Base-by-base conservation (phyloP, 1,140 invertebrate species). In the Harlomillsia oculata region DNA sequence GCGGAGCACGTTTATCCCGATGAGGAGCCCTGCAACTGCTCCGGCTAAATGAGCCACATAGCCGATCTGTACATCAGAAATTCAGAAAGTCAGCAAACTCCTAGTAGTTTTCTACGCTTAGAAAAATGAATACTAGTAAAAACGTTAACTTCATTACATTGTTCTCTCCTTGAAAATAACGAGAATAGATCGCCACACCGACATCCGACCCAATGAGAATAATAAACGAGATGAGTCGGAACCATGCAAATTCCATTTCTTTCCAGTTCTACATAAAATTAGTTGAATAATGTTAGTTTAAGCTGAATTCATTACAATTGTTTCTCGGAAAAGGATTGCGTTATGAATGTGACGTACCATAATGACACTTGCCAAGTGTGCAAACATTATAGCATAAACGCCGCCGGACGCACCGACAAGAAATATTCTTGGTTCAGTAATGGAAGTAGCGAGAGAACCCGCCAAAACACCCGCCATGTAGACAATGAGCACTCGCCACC, bases 341-440 rank as follows among this genome's bases (percentile, higher is more conserved):
- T 41, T 37, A 44, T 9, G 4, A 62, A 18, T n/a, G n/a, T n/a
- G 44, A 56, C 69, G 76, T 71, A 89, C 88, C 81, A 97, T 83
- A 59, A 97, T 81, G 36, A 97, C 86, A 20, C 89, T 94, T 14
- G 95, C 89, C 40, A 97, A 78, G 69, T 99, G 94, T 11, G 93
- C 94, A 1, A 93, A 85, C 16, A 98, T 89, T 8, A 98, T 67
- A 6, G 94, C 89, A 71, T 98, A 98, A 1, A 95, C 93, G n/a
- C 56, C 95, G 9, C 92, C 94, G 34, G 90, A 95, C 5, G 95
- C 94, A 20, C 95, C 95, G 9, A 91, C 93, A 4, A 98, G 72
- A 64, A 79, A 91, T 1, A 90, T 85, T 34, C 72, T 69, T 0
- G 90, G 89, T 75, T 95, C 93, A 9, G 84, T 81, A 1, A 97